Base-by-base conservation (phyloP, 2,888 invertebrate genomes). In the Leucophenga montana region DNA sequence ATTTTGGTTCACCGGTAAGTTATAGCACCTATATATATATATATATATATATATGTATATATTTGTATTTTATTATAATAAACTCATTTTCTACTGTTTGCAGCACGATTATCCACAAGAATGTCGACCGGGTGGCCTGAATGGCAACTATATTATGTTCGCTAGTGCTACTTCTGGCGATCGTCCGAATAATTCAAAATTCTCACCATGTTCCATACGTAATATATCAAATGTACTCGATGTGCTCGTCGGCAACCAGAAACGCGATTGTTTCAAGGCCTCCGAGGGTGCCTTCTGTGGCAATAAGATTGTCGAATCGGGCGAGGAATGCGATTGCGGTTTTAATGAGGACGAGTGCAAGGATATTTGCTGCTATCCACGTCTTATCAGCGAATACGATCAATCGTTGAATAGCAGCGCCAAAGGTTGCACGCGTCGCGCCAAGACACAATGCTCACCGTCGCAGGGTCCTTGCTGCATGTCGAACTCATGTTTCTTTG, bases 81-180 rank as follows among this genome's bases (percentile, higher is more conserved):
- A 27, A 44, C 16, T 48, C 31, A 27, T 27, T 27, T 4, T 27
- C 27, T 3, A 71, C 14, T 54, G 22, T 80, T 75, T 73, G 83
- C 89, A 97, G 97, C 98, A 98, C 89, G 98, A 98, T 89, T 97
- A 95, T 89, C 97, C 97, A 0, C 93, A 93, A 20, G 95, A 96
- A 83, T 96, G 96, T 88, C 92, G 97, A 73, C 96, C 98, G 0
- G 97, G 97, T 71, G 96, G 97, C 9, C 91, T 94, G 46, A 93
- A 93, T 76, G 99, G 99, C 69, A 99, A 99, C 91, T 99, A 93
- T 89, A 99, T 99, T 84, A 99, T 99, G 99, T 99, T 98, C 89
- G 97, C 98, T 16, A 98, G 98, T 65, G 99, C 99, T 9, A 99
- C 99, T 0, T 97, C 97, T 74, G 99, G 99, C 66, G 98, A 99